Evolutionary conservation across 53 echinoderm and acorn worm species (phyloP).

Genomic region (Echinarachnius parma): DNA sequence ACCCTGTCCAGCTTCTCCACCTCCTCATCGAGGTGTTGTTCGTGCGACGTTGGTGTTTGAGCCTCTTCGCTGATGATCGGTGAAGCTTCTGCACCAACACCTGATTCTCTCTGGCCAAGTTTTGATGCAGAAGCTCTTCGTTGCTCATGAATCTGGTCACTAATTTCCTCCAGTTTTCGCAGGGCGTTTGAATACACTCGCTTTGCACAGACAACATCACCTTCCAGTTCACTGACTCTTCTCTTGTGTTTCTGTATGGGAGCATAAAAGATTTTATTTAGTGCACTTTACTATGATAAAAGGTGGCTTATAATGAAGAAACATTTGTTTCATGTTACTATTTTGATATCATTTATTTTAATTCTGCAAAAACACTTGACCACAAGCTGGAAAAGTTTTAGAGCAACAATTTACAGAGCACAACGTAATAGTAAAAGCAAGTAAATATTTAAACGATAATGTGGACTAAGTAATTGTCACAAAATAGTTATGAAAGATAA

Average conservation of each 20-base stretch:
- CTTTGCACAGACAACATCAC: conserved; percentile 63
- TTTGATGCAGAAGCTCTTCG: conserved; percentile 56
- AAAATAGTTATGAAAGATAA: too few relatives aligned
- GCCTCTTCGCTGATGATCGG: conserved; percentile 11
- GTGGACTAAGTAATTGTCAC: too few relatives aligned
- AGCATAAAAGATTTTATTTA: too few relatives aligned
- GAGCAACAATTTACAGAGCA: too few relatives aligned
- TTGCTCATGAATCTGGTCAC: conserved; percentile 81
- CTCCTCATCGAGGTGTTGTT: background rate
- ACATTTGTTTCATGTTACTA: too few relatives aligned
- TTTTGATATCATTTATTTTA: too few relatives aligned
- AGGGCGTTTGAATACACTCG: conserved; percentile 80
- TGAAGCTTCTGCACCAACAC: conserved; percentile 80
- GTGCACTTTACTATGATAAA: too few relatives aligned
- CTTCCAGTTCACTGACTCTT: conserved; percentile 67
- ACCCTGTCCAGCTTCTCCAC: conserved; percentile 33
- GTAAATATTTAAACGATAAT: too few relatives aligned
- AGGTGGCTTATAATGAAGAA: too few relatives aligned
- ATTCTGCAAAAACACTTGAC: too few relatives aligned
- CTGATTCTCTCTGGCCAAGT: conserved; percentile 70
- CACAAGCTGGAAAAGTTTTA: too few relatives aligned
- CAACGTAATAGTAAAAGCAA: too few relatives aligned
- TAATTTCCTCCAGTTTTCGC: conserved; percentile 86
- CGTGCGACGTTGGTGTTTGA: background rate
- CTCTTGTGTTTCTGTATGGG: conserved; percentile 60